These are phyloP conservation scores for Dipus sagitta DNA, from an alignment of 2,797 vertebrate genomes.

Conservation along the genomic window DNA sequence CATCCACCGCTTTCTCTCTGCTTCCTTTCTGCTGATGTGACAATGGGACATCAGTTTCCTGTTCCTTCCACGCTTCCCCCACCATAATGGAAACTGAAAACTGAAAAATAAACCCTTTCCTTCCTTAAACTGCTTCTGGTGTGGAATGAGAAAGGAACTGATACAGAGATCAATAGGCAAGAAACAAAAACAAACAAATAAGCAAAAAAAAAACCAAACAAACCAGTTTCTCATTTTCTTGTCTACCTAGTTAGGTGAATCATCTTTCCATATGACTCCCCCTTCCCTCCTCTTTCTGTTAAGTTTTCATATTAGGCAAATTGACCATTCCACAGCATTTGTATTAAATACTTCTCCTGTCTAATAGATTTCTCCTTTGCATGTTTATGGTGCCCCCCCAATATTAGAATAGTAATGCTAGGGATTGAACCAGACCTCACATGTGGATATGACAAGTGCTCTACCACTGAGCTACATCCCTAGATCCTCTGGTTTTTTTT, in stretches of 20 bases:
- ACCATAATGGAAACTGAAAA: no score
- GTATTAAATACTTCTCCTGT: slow-evolving; percentile 8
- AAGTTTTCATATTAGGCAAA: slow-evolving; percentile 2
- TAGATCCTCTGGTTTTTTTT: background rate
- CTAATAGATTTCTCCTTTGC: background rate
- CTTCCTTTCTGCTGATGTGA: no score
- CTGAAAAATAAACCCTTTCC: no score
- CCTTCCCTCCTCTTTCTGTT: background rate
- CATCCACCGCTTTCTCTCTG: no score
- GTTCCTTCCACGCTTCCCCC: no score
- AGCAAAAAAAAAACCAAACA: background rate
- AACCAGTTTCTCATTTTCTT: background rate
- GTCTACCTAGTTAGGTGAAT: background rate
- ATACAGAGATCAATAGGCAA: no score
- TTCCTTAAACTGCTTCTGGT: no score
- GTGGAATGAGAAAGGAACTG: no score
- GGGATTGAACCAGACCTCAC: background rate
- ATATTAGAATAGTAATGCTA: background rate
- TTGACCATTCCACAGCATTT: background rate
- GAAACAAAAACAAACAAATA: background rate
- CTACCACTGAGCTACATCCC: background rate
- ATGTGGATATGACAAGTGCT: background rate
- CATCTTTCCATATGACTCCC: background rate
- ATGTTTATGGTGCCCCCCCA: background rate
- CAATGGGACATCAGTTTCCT: no score